Evolutionary conservation across 2,888 invertebrate genomes (phyloP), one percentile per base, ranked within the genome.

Genomic region (Trichogramma dendrolimi): DNA sequence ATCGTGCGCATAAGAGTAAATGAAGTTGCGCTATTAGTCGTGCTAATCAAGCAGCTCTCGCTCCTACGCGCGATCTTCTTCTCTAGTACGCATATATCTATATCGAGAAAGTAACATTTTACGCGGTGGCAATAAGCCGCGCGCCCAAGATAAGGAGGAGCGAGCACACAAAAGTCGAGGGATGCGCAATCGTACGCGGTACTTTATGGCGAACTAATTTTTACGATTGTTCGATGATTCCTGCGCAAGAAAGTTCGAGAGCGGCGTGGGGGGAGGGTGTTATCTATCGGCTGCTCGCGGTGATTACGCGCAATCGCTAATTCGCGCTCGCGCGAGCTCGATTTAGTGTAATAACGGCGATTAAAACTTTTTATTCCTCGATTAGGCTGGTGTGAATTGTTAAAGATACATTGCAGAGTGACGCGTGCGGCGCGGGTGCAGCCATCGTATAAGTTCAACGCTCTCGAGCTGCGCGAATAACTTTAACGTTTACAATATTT

Each of bases 141-240:
- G n/a, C 41, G 44, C 42, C 10, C 38, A 50, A 44, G 59, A 62
- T 62, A 62, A 62, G 59, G 55, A 58, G 55, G 14, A 8, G 8
- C 55, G 27, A 1, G 27, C 27, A 27, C 27, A 2, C 27, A 2
- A 27, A 27, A 27, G 27, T 27, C 27, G 27, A 27, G 2, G 27
- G 27, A 27, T 27, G 27, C 27, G 27, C 27, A 27, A 27, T 27
- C 10, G 39, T 46, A 5, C 43, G 48, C 41, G 27, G 47, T 27
- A 8, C 44, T n/a, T 40, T 42, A 50, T n/a, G 41, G 54, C 41
- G 53, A 57, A 63, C 57, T 63, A 57, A 63, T 63, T 63, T 63
- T 63, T 63, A 63, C 63, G 60, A 63, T 52, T 39, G 11, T 54
- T 60, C 60, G 55, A 59, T 59, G 60, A 57, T 52, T 59, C 50